Evolutionary conservation across 2,888 invertebrate species (phyloP), one percentile per base, ranked within the genome.

Genomic region (Metacarcinus magister): DNA sequence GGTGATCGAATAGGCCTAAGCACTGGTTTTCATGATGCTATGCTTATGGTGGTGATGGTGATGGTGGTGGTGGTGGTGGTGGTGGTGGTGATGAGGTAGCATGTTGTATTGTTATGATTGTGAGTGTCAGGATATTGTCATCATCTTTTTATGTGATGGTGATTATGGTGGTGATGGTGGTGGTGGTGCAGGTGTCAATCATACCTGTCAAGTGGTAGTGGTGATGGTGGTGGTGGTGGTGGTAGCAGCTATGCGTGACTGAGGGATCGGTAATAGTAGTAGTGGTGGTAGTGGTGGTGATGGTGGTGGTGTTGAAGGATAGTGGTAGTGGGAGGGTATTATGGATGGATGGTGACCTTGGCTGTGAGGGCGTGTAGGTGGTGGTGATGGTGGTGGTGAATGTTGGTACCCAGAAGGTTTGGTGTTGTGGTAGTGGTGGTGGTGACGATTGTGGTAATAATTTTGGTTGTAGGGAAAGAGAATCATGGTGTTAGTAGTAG

Each of bases 191-290:
- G 48, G 43, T 39, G 43, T n/a, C 4, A 43, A 91, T 3, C 13
- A 91, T 28, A n/a, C n/a, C n/a, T n/a, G n/a, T n/a, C n/a, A n/a
- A 91, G 91, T 39, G 91, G 91, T 91, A 39, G 82, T 82, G 32
- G 82, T n/a, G 82, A 19, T 82, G 82, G 82, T 82, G 82, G 82
- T 82, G n/a, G 32, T 48, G 48, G 48, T 48, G 48, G 48, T 48
- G 48, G 48, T 48, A 10, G 48, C n/a, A n/a, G n/a, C n/a, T n/a
- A n/a, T n/a, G n/a, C n/a, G n/a, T n/a, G 48, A 10, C 7, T 48
- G 13, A 10, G 48, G 48, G 5, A 48, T 5, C 10, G 48, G 48
- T 48, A 48, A 82, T 89, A 43, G 89, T 89, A 19, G 4, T 5
- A 89, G 32, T 7, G 32, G 43, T 89, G 28, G 89, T 28, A 19